Percentiles rank a stretch among this genome's conserved stretches.
Evolutionary conservation across 2,113 vertebrate species (phyloP).

Genomic region (Alouatta palliata): DNA sequence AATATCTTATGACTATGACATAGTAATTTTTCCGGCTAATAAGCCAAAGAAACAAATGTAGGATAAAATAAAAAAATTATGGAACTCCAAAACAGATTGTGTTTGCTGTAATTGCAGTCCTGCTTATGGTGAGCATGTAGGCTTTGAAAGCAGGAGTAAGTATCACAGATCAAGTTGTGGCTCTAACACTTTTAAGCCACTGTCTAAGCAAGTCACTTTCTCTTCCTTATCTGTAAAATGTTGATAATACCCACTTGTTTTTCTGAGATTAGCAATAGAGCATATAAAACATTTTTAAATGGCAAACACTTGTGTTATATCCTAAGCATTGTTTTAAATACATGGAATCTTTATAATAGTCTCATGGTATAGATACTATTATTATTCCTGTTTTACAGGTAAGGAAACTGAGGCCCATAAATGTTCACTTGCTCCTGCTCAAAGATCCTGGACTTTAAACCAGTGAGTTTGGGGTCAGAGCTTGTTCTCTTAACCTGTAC

Average conservation of each 20-base stretch:
- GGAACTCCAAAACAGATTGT: neutral
- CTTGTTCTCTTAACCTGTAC: neutral
- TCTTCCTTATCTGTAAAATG: neutral
- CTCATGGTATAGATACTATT: neutral
- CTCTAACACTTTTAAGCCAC: neutral
- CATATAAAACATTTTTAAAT: neutral
- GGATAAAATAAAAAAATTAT: neutral
- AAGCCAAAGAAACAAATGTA: constrained; percentile 2
- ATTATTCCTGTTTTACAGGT: neutral
- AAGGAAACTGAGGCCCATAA: neutral
- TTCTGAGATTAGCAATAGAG: neutral
- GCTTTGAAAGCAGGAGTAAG: neutral
- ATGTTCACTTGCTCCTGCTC: neutral
- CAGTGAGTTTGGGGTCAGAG: neutral
- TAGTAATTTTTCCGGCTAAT: neutral
- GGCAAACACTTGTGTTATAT: neutral
- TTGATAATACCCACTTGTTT: neutral
- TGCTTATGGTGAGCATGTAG: neutral
- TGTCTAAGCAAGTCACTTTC: neutral
- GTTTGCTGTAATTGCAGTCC: neutral
- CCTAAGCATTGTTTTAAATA: neutral
- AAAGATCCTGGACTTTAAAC: neutral
- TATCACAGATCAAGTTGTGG: neutral
- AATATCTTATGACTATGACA: neutral
- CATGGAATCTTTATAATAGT: neutral